phyloP scores from a whole-genome alignment of 53 echinoderm and acorn worm genomes.

The Glandiceps talaboti region DNA sequence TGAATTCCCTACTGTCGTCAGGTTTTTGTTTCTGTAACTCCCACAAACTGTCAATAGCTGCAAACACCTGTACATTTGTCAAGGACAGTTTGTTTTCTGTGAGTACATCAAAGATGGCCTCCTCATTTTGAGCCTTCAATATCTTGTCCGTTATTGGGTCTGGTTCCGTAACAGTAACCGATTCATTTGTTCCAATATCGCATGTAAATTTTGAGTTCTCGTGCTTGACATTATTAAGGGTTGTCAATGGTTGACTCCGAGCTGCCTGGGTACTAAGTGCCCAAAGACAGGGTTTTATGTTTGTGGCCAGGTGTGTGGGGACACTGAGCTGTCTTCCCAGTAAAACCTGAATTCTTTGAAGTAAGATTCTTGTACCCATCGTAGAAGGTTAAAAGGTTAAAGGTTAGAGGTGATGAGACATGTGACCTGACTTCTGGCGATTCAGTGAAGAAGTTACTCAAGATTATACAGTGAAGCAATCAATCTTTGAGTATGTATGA shows the following conservation, averaged over 20 bases:
- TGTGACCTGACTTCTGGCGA: too few relatives aligned
- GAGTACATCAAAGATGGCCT: neutral
- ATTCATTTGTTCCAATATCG: neutral
- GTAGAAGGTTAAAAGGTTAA: too few relatives aligned
- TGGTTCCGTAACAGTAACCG: neutral
- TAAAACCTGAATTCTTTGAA: neutral
- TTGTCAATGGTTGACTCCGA: neutral
- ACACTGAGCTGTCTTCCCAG: neutral
- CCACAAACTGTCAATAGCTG: neutral
- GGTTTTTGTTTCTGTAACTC: neutral
- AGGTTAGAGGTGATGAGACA: too few relatives aligned
- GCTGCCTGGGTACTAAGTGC: neutral
- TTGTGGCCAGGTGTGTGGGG: neutral
- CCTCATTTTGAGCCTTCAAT: neutral
- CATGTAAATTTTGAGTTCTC: neutral
- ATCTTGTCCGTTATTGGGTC: neutral
- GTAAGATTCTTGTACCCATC: neutral
- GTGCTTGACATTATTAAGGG: neutral
- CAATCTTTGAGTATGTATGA: too few relatives aligned
- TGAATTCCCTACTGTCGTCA: neutral
- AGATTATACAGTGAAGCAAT: too few relatives aligned
- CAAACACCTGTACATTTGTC: slow-evolving; percentile 1
- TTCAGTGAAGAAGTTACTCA: too few relatives aligned
- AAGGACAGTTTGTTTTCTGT: neutral
- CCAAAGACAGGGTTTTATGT: neutral